Percentiles rank a stretch among this genome's conserved stretches.
phyloP scores from a whole-genome alignment of 2,113 vertebrate genomes.

The Muntiacus reevesi region DNA sequence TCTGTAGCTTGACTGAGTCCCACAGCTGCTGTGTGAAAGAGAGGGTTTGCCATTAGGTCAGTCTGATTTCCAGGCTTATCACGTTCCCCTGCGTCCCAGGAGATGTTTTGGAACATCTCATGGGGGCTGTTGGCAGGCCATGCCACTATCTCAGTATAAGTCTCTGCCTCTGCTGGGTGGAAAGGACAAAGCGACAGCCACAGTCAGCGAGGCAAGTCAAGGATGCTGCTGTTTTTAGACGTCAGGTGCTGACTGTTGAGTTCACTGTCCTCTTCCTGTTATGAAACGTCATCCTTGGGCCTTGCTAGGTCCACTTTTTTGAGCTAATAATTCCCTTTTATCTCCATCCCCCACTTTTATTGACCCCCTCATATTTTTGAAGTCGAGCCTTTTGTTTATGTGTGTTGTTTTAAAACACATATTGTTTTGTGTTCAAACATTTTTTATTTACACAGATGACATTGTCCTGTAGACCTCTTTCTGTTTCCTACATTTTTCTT shows the following conservation, averaged over 20 bases:
- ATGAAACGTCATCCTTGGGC: no score
- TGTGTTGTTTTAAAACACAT: not conserved
- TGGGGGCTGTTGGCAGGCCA: not conserved
- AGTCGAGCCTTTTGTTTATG: not conserved
- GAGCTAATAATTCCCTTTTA: not conserved
- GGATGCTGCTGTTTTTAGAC: not conserved
- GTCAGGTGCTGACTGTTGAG: not conserved
- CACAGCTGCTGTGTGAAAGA: not conserved
- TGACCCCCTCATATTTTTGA: not conserved
- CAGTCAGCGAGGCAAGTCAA: accelerated
- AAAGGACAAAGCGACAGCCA: not conserved
- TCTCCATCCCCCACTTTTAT: not conserved
- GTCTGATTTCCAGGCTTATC: not conserved
- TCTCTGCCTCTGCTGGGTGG: not conserved
- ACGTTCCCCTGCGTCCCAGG: not conserved
- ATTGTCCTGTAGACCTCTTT: not conserved
- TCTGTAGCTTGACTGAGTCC: not conserved
- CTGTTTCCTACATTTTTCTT: not conserved
- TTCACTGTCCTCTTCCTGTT: not conserved
- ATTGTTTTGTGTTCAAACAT: not conserved
- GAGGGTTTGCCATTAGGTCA: not conserved
- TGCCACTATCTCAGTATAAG: not conserved
- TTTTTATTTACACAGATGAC: not conserved
- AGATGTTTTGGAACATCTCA: not conserved
- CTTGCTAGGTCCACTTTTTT: not conserved